These are phyloP conservation scores for Cyprinodon tularosa DNA, from an alignment of 2,113 vertebrate genomes.

Conservation along the genomic window DNA sequence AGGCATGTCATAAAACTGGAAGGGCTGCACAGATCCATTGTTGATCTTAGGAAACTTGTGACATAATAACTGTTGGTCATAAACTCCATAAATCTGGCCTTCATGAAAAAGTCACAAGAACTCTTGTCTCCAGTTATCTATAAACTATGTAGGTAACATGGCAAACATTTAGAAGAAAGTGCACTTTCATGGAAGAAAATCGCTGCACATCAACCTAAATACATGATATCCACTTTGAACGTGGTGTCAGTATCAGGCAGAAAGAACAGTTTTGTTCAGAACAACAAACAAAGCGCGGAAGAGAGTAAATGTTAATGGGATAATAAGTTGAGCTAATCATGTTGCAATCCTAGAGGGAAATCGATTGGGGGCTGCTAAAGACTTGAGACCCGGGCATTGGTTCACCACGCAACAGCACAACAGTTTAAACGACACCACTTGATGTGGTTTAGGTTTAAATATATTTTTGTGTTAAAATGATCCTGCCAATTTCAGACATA, in stretches of 20 bases:
- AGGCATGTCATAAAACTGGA: too few relatives aligned
- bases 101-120: not conserved
- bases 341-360: not conserved
- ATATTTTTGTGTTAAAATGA: not conserved
- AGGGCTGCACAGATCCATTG: too few relatives aligned
- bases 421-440: not conserved
- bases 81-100: too few relatives aligned
- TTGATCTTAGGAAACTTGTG: too few relatives aligned
- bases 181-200: not conserved
- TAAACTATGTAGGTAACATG: not conserved
- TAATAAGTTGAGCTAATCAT: not conserved
- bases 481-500: not conserved
- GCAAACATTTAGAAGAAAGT: not conserved
- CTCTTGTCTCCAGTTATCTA: not conserved
- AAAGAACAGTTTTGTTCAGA: not conserved
- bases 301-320: not conserved
- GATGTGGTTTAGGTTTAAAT: not conserved
- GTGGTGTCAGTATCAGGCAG: not conserved
- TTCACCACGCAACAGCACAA: too few relatives aligned
- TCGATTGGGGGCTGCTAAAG: too few relatives aligned
- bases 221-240: too few relatives aligned
- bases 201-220: not conserved
- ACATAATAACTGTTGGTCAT: too few relatives aligned
- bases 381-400: too few relatives aligned
- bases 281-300: too few relatives aligned